phyloP scores from a whole-genome alignment of 2,797 vertebrate species.

The Eospalax fontanierii region DNA sequence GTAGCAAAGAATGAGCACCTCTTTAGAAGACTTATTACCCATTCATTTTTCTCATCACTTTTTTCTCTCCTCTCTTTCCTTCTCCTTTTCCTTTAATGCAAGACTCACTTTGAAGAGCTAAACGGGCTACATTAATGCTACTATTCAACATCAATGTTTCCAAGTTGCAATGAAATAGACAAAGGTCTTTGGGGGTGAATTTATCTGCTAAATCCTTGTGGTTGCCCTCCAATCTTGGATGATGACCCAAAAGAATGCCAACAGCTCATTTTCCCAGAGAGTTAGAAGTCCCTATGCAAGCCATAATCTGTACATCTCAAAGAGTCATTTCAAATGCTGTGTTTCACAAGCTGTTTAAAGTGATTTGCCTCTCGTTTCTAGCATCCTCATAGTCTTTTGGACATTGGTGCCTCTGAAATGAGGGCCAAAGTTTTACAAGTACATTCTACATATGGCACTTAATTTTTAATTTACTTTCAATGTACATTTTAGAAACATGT shows the following conservation, averaged over 20 bases:
- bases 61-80: constrained; percentile 68
- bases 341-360: constrained; percentile 91
- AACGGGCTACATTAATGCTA: constrained; percentile 90
- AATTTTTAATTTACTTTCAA: constrained; percentile 59
- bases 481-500: constrained; percentile 53
- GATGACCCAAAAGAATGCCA: constrained; percentile 97
- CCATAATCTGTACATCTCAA: constrained; percentile 93
- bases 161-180: constrained; percentile 92
- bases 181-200: constrained; percentile 93
- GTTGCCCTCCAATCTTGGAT: constrained; percentile 93
- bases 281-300: constrained; percentile 90
- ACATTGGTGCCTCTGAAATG: constrained; percentile 84
- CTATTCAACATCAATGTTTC: constrained; percentile 90
- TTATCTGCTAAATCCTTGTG: constrained; percentile 95
- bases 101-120: constrained; percentile 90
- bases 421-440: constrained; percentile 81
- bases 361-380: constrained; percentile 88
- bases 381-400: constrained; percentile 85
- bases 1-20: constrained; percentile 87
- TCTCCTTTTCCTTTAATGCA: constrained; percentile 77
- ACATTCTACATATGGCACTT: constrained; percentile 74
- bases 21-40: constrained; percentile 89
- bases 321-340: constrained; percentile 92
- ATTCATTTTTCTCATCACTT: constrained; percentile 82
- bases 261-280: constrained; percentile 96